These are phyloP conservation scores for Gambusia yucatana DNA, from an alignment of 2,797 vertebrate genomes.

Conservation along the genomic window DNA sequence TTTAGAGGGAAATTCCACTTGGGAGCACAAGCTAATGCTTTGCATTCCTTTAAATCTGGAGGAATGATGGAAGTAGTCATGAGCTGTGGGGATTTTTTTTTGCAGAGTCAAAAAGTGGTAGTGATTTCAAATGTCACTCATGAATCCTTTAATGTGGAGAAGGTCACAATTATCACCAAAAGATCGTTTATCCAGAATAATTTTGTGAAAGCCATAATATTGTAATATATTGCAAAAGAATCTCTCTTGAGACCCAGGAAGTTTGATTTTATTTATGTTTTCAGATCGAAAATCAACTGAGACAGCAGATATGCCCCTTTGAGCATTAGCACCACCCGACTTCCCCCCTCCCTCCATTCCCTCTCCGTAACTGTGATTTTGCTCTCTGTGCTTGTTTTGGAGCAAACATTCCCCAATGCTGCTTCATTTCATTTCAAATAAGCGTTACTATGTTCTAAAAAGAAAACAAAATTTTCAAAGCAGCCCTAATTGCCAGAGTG, in stretches of 20 bases:
- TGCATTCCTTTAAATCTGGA: constrained; percentile 39
- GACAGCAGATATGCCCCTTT: constrained; percentile 18
- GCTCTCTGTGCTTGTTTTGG: constrained; percentile 37
- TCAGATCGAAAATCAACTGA: constrained; percentile 34
- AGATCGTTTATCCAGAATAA: constrained; percentile 16
- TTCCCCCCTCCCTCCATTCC: background rate
- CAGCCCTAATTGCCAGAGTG: constrained; percentile 45
- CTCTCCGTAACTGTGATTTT: constrained; percentile 1
- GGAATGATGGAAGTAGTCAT: constrained; percentile 55
- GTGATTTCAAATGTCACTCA: constrained; percentile 52
- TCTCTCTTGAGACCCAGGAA: constrained; percentile 31
- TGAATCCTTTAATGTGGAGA: constrained; percentile 16
- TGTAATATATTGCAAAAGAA: background rate
- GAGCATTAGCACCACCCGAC: constrained; percentile 18
- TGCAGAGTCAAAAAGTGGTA: constrained; percentile 38
- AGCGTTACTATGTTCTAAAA: constrained; percentile 32
- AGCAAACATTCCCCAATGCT: constrained; percentile 44
- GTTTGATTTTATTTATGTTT: constrained; percentile 45
- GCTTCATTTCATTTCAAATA: constrained; percentile 35
- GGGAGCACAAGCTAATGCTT: constrained; percentile 43
- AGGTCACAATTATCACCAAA: constrained; percentile 13
- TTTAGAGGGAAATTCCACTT: constrained; percentile 26
- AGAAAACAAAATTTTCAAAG: constrained; percentile 54
- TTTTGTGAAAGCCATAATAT: constrained; percentile 11
- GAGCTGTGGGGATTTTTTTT: constrained; percentile 46